phyloP scores from a whole-genome alignment of 2,797 vertebrate genomes.

The Eremophila alpestris region DNA sequence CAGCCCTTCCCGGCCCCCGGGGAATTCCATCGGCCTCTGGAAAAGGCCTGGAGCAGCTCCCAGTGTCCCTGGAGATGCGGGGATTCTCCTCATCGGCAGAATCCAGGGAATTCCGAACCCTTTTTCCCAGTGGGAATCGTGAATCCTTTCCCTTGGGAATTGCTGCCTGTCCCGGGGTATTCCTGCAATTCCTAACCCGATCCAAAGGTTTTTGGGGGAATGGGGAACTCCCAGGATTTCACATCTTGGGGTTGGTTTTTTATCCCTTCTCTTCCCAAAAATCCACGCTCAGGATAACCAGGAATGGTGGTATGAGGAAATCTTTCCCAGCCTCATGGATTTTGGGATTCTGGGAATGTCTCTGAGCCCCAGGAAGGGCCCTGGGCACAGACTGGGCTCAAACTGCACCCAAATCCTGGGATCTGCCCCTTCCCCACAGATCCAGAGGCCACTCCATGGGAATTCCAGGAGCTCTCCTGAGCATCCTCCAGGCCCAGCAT shows the following conservation, averaged over 20 bases:
- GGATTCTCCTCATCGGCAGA: not conserved
- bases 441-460: fast-evolving
- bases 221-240: not conserved
- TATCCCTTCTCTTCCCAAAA: not conserved
- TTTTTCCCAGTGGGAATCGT: not conserved
- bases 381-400: fast-evolving
- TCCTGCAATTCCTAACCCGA: not conserved
- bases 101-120: not conserved
- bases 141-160: too few species aligned
- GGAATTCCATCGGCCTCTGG: not conserved
- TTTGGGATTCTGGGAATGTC: not conserved
- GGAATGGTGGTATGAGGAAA: not conserved
- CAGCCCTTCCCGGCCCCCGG: not conserved
- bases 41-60: not conserved
- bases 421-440: not conserved
- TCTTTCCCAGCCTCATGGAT: not conserved
- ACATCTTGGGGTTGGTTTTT: fast-evolving
- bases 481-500: not conserved
- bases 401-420: not conserved
- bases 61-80: not conserved
- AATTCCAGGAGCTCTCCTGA: not conserved
- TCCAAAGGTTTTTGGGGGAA: fast-evolving
- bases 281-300: fast-evolving
- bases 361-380: not conserved
- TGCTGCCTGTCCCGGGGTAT: fast-evolving